phyloP scores from a whole-genome alignment of 1,140 invertebrate species.

The Neotoxoptera formosana region DNA sequence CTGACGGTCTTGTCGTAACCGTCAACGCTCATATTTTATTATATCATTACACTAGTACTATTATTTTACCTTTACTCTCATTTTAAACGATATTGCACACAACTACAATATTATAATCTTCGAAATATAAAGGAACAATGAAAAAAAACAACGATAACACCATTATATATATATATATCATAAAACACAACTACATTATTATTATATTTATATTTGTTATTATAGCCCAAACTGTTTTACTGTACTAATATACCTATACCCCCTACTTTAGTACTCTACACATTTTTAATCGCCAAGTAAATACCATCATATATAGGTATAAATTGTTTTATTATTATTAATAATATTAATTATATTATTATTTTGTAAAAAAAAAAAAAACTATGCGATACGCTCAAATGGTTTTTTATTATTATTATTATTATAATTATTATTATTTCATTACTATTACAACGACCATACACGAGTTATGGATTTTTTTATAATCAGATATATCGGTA shows the following conservation, averaged over 20 bases:
- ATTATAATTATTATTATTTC: neutral
- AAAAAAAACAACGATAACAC: neutral
- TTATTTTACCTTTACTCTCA: neutral
- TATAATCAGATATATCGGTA: neutral
- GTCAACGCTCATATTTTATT: neutral
- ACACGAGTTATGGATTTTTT: neutral
- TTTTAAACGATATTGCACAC: neutral
- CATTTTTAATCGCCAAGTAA: neutral
- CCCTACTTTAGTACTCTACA: neutral
- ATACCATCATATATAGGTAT: neutral
- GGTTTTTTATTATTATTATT: neutral
- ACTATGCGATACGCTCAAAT: neutral
- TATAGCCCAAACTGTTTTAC: neutral
- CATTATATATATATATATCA: neutral
- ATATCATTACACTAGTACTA: neutral
- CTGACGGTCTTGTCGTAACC: too few relatives aligned
- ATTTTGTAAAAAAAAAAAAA: neutral
- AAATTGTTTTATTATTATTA: neutral
- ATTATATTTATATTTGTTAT: slow-evolving; percentile 15
- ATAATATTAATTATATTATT: slow-evolving; percentile 6
- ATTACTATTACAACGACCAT: neutral
- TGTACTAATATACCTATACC: neutral
- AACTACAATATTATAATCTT: neutral
- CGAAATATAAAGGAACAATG: neutral
- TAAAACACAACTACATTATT: neutral